These are phyloP conservation scores for Drosophila nasuta DNA, from an alignment of 1,140 invertebrate genomes.

Conservation along the genomic window DNA sequence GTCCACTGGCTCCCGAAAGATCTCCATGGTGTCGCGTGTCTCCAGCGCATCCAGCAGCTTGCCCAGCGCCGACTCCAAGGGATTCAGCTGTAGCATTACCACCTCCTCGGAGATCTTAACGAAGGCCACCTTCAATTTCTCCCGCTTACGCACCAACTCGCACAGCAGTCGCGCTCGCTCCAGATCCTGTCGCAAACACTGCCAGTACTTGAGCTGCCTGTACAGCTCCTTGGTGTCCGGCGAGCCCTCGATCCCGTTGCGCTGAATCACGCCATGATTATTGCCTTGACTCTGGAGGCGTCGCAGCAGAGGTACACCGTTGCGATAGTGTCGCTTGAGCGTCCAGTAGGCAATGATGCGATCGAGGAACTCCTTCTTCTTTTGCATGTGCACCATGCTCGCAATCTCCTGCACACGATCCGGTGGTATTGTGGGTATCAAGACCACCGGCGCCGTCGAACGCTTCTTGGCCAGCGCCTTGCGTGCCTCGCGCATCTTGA, in stretches of 20 bases:
- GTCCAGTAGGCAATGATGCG: constrained; percentile 97
- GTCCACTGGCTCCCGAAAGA: constrained; percentile 97
- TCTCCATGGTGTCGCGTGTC: constrained; percentile 92
- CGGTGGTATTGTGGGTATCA: constrained; percentile 96
- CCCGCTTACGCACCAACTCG: constrained; percentile 97
- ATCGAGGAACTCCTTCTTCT: constrained; percentile 95
- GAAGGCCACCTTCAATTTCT: constrained; percentile 96
- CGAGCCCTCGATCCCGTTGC: constrained; percentile 85
- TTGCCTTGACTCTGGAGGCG: constrained; percentile 91
- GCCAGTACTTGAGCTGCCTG: constrained; percentile 97
- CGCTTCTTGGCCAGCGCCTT: constrained; percentile 92
- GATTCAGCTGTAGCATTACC: constrained; percentile 92
- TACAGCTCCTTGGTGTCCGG: constrained; percentile 90
- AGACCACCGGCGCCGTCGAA: constrained; percentile 94
- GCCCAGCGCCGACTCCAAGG: constrained; percentile 91
- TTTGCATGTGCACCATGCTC: constrained; percentile 88
- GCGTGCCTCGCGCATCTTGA: constrained; percentile 92
- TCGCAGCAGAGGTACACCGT: constrained; percentile 97
- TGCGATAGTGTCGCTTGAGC: constrained; percentile 96
- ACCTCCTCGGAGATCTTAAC: constrained; percentile 93
- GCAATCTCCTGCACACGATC: constrained; percentile 95
- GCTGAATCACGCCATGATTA: constrained; percentile 84
- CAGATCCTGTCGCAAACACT: constrained; percentile 96
- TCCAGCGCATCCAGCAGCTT: constrained; percentile 91
- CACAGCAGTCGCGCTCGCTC: constrained; percentile 96